Percentiles rank a stretch among this genome's conserved stretches.
These are phyloP conservation scores for Pollenia labialis DNA, from an alignment of 2,888 invertebrate species.

Conservation along the genomic window DNA sequence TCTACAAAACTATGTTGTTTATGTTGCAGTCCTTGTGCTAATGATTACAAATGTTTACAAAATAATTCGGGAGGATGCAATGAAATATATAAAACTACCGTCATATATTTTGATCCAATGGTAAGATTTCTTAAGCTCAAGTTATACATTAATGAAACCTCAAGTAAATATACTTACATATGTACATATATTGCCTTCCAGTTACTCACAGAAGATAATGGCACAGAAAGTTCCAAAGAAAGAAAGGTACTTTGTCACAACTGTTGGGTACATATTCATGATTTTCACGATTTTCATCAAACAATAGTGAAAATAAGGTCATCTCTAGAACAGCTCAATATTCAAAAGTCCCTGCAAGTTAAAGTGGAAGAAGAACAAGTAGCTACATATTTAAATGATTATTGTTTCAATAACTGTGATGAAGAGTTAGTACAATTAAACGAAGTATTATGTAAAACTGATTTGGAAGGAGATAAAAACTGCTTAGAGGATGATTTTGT, in stretches of 20 bases:
- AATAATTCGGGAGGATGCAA: constrained; percentile 38
- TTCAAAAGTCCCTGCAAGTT: neutral
- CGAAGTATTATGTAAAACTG: neutral
- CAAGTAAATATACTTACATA: no score
- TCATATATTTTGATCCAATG: constrained; percentile 58
- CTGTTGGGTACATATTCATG: constrained; percentile 60
- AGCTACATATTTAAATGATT: neutral
- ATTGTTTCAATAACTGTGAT: neutral
- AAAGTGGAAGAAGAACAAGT: constrained; percentile 7
- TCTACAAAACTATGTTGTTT: neutral
- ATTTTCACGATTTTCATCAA: constrained; percentile 58
- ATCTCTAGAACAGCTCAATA: neutral
- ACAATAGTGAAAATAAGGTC: constrained; percentile 19
- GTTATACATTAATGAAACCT: neutral
- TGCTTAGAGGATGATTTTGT: neutral
- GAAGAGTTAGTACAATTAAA: neutral
- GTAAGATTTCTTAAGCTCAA: constrained; percentile 13
- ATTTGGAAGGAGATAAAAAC: neutral
- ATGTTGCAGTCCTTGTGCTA: constrained; percentile 19
- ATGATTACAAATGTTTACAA: constrained; percentile 29
- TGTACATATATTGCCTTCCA: neutral
- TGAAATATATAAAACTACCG: constrained; percentile 42
- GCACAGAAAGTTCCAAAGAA: neutral
- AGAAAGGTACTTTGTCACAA: constrained; percentile 41
- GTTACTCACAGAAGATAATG: constrained; percentile 27